These are phyloP conservation scores for Cataglyphis livida DNA, from an alignment of 2,888 invertebrate genomes.

Conservation along the genomic window DNA sequence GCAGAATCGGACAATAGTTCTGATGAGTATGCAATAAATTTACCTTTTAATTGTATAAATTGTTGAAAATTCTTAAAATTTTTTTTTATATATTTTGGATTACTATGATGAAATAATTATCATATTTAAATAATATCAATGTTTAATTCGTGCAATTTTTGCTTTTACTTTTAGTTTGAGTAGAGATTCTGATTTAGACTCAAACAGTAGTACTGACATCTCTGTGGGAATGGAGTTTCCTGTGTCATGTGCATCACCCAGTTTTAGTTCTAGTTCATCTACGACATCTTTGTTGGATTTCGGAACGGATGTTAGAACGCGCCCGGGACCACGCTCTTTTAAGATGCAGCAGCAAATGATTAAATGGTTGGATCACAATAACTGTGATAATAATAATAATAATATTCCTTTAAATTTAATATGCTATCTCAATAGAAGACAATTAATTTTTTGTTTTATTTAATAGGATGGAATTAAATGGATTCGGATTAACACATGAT, in stretches of 20 bases:
- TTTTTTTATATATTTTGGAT: not conserved
- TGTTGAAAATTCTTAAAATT: not conserved
- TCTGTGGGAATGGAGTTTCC: constrained; percentile 80
- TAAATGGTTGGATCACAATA: constrained; percentile 1
- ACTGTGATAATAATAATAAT: not conserved
- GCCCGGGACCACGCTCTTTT: constrained; percentile 80
- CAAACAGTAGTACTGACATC: constrained; percentile 79
- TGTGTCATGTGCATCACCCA: constrained; percentile 12
- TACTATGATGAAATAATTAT: constrained; percentile 3
- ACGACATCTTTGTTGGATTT: not conserved
- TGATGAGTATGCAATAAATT: constrained; percentile 48
- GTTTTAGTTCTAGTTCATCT: constrained; percentile 1
- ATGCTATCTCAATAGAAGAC: not conserved
- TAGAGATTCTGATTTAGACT: constrained; percentile 34
- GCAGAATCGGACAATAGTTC: not conserved
- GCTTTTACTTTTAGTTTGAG: constrained; percentile 11
- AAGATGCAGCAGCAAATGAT: constrained; percentile 72
- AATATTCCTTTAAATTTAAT: constrained; percentile 1
- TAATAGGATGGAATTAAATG: not conserved
- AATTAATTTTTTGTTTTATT: not conserved
- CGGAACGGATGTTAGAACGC: constrained; percentile 55
- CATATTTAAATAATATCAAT: not conserved
- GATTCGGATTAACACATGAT: not conserved
- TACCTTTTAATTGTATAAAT: not conserved
- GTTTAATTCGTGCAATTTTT: not conserved